Evolutionary conservation across 2,888 invertebrate species (phyloP), one percentile per base, ranked within the genome.

Genomic region (Chloroclystis v-ata): DNA sequence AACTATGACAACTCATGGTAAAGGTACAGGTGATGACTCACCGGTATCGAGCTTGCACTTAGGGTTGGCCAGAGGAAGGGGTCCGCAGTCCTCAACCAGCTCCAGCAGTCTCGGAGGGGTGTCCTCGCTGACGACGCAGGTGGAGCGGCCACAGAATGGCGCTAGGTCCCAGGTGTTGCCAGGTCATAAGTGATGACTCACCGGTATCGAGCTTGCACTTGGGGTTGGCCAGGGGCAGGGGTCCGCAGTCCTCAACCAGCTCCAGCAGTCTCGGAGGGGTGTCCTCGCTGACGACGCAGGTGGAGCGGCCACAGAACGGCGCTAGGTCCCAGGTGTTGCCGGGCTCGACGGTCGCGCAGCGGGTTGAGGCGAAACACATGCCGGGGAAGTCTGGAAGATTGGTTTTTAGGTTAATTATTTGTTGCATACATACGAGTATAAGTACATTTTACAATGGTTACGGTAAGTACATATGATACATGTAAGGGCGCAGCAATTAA

Each of bases 271-370:
- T 91, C 28, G 92, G 91, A 25, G 93, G 91, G 57, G 90, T 89
- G 72, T 95, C 94, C 57, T 95, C 94, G 59, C 93, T 92, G 61
- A 92, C 89, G 2, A 95, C 94, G 82, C 96, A 96, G 44, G 95
- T 95, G 64, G 95, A 95, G 59, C 94, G 92, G n/a, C 96, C 96
- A 70, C 96, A 96, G 92, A 96, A 96, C 4, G 96, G 96, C 1
- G 93, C 89, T 63, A 96, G 80, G 44, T 95, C 95, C 96, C 96
- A 96, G 49, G 92, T 89, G 81, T 95, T 92, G 52, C 93, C 93
- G 1, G 95, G 94, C 72, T 95, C 95, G 42, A 96, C 93, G 9
- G 96, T 96, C 29, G 95, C 94, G 79, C 96, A 97, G 47, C 92
- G 91, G 46, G 96, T 97, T 4, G 96, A 95, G 0, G 96, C 96